A percentile compares a stretch with the other conserved stretches of the same genome.
Evolutionary conservation across 2,888 invertebrate species (phyloP).

Genomic region (Autographa gamma): DNA sequence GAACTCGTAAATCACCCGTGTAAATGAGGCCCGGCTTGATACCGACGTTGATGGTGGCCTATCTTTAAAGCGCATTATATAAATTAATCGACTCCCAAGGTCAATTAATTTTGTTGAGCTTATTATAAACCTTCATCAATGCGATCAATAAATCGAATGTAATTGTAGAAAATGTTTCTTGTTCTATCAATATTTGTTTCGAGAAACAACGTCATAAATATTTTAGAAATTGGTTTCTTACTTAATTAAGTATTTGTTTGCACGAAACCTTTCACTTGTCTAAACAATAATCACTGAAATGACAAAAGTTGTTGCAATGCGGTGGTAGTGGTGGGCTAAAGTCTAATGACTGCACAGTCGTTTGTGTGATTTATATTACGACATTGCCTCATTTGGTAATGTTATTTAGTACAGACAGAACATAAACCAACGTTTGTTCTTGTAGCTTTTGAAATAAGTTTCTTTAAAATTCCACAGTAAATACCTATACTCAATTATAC

Average conservation of each 20-base stretch:
- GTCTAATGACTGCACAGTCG: constrained; percentile 43
- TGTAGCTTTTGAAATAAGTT: constrained; percentile 4
- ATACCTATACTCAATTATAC: not conserved
- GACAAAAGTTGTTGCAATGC: constrained; percentile 36
- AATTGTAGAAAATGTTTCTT: constrained; percentile 40
- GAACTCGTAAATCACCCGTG: constrained; percentile 87
- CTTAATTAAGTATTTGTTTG: not conserved
- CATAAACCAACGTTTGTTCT: constrained; percentile 35
- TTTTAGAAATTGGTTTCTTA: not conserved
- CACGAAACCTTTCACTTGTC: constrained; percentile 2
- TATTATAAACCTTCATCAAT: constrained; percentile 37
- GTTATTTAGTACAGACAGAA: constrained; percentile 43
- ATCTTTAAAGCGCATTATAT: constrained; percentile 76
- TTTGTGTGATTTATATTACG: constrained; percentile 50
- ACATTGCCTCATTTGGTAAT: constrained; percentile 50
- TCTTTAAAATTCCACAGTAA: not conserved
- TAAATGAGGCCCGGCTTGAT: constrained; percentile 80
- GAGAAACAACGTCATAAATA: not conserved
- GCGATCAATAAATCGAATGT: constrained; percentile 39
- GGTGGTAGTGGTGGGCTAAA: constrained; percentile 39
- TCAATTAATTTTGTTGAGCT: constrained; percentile 61
- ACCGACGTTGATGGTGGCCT: constrained; percentile 78
- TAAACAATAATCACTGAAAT: constrained; percentile 8
- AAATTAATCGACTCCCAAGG: constrained; percentile 70
- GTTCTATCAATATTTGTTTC: constrained; percentile 20